phyloP scores from a whole-genome alignment of 2,888 invertebrate genomes.

The Stenoptilia bipunctidactyla region DNA sequence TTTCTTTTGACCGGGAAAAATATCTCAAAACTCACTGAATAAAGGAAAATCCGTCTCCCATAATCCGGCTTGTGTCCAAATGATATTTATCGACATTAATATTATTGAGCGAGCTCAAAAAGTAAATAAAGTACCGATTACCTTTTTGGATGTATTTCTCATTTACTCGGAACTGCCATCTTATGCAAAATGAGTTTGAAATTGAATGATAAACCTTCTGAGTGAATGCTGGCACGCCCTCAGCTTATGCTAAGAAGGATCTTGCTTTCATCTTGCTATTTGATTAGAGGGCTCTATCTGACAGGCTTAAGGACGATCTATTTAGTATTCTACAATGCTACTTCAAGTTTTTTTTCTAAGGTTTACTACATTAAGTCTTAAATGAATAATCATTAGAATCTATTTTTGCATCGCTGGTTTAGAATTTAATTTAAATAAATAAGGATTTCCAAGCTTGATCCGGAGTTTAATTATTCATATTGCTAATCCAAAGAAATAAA shows the following conservation, averaged over 20 bases:
- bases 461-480: not conserved
- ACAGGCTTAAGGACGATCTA: slow-evolving; percentile 11
- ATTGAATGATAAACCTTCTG: slow-evolving; percentile 23
- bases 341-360: not conserved
- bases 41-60: too few relatives aligned
- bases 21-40: too few relatives aligned
- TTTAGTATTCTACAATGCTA: not conserved
- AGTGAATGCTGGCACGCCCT: slow-evolving; percentile 25
- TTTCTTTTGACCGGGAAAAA: too few relatives aligned
- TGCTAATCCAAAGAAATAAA: not conserved
- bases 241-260: slow-evolving; percentile 45
- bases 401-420: too few relatives aligned
- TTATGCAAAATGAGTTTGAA: slow-evolving; percentile 22
- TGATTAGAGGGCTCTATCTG: slow-evolving; percentile 34
- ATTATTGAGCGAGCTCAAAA: not conserved
- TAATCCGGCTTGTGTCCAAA: not conserved
- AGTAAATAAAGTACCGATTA: not conserved
- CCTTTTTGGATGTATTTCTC: not conserved
- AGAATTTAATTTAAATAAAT: too few relatives aligned
- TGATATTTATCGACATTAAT: not conserved
- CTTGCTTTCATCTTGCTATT: slow-evolving; percentile 39
- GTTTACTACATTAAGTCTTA: not conserved
- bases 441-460: too few relatives aligned
- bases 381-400: not conserved
- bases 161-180: slow-evolving; percentile 21